Conservation (phyloP, 2,797 vertebrate genomes). For the Triplophysa bombifrons region DNA sequence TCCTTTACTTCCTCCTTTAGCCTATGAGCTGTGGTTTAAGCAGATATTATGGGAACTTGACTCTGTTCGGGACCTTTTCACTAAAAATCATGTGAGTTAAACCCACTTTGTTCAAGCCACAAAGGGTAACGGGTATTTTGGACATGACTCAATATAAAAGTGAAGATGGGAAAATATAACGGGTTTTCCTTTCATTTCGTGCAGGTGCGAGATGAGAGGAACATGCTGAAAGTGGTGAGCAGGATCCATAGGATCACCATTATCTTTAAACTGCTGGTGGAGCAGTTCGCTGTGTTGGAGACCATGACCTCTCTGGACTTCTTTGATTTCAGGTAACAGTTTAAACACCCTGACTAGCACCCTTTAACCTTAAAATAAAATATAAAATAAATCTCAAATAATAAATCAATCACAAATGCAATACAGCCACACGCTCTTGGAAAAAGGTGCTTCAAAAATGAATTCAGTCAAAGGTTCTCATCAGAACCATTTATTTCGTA, state of each 20-base stretch:
- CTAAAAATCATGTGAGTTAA: slow-evolving; percentile 88
- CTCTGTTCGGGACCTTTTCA: slow-evolving; percentile 92
- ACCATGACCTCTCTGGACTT: slow-evolving; percentile 98
- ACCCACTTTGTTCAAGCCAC: background rate
- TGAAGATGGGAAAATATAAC: too few species aligned
- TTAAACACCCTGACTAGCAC: background rate
- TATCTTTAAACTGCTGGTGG: slow-evolving; percentile 90
- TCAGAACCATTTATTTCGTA: too few species aligned
- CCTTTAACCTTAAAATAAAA: too few species aligned
- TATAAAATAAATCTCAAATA: too few species aligned
- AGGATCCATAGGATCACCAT: slow-evolving; percentile 90
- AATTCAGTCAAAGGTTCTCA: too few species aligned
- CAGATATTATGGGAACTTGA: slow-evolving; percentile 97
- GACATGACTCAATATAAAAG: background rate
- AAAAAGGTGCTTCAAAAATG: too few species aligned
- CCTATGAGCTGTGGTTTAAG: slow-evolving; percentile 98
- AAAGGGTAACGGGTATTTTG: background rate
- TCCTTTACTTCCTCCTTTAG: slow-evolving; percentile 69
- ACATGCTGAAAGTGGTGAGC: slow-evolving; percentile 95
- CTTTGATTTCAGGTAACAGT: slow-evolving; percentile 90
- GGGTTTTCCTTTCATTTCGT: background rate
- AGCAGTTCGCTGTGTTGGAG: slow-evolving; percentile 92
- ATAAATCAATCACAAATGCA: too few species aligned
- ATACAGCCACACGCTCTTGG: too few species aligned
- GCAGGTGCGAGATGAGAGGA: slow-evolving; percentile 93